Conservation (phyloP, 2,113 vertebrate species). For the Pterocles gutturalis region DNA sequence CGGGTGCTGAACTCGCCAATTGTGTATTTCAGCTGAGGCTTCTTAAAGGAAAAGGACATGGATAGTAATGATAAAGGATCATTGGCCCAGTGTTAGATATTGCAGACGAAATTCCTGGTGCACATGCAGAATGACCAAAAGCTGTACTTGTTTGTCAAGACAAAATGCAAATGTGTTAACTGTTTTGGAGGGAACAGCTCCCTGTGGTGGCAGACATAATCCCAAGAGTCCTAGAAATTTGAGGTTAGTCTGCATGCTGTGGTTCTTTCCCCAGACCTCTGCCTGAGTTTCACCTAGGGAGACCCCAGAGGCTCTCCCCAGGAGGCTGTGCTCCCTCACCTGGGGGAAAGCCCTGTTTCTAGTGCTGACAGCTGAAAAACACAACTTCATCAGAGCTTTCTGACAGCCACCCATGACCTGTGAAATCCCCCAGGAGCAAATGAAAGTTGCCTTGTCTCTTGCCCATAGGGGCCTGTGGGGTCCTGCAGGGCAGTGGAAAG, state of each 20-base stretch:
- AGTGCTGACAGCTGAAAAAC: neutral
- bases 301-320: accelerated
- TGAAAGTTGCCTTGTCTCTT: neutral
- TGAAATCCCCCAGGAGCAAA: neutral
- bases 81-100: neutral
- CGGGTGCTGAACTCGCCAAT: neutral
- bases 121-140: neutral
- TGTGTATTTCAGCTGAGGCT: neutral
- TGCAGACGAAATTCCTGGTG: neutral
- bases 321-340: neutral
- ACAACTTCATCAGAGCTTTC: neutral
- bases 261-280: neutral
- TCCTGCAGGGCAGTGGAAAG: neutral
- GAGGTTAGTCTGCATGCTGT: neutral
- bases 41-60: neutral
- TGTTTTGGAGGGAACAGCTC: neutral
- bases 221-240: neutral
- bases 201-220: neutral
- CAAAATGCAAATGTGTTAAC: neutral
- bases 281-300: neutral
- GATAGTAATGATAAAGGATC: neutral
- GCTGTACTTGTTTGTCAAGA: neutral
- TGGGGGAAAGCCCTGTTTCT: neutral
- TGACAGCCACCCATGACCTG: neutral
- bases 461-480: too few relatives aligned